Evolutionary conservation across 1,140 invertebrate genomes (phyloP).

Genomic region (Pomacea maculata): DNA sequence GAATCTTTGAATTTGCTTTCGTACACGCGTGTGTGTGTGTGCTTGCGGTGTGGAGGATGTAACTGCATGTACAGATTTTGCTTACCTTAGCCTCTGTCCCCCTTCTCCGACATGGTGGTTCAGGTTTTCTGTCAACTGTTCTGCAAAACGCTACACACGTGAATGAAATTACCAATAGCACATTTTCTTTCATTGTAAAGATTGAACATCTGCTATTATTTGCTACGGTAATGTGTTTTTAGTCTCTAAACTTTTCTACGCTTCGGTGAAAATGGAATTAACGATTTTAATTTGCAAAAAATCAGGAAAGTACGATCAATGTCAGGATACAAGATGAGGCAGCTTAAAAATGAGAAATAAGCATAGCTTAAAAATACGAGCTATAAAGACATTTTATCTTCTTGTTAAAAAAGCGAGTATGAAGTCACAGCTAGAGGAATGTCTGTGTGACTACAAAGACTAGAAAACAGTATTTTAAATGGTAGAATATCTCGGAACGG

Average conservation of each 20-base stretch:
- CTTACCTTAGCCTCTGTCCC: conserved; percentile 31
- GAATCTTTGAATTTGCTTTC: no score
- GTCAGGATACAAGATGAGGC: not conserved
- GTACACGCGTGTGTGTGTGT: no score
- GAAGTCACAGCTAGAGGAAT: not conserved
- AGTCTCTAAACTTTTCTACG: no score
- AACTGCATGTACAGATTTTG: no score
- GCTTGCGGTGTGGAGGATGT: no score
- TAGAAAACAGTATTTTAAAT: no score
- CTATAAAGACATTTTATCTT: no score
- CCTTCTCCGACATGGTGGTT: conserved; percentile 26
- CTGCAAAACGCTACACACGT: conserved; percentile 14
- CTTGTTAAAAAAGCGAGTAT: no score
- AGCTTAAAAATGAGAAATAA: not conserved
- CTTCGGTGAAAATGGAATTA: no score
- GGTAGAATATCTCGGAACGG: not conserved
- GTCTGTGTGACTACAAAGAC: not conserved
- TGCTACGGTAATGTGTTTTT: not conserved
- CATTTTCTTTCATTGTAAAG: no score
- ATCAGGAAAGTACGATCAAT: not conserved
- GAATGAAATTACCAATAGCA: no score
- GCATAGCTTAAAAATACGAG: no score
- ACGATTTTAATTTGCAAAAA: not conserved
- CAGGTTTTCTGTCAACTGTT: conserved; percentile 19
- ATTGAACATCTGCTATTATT: not conserved